Evolutionary conservation across 2,888 invertebrate species (phyloP).

Genomic region (Eumerus sabulonum): DNA sequence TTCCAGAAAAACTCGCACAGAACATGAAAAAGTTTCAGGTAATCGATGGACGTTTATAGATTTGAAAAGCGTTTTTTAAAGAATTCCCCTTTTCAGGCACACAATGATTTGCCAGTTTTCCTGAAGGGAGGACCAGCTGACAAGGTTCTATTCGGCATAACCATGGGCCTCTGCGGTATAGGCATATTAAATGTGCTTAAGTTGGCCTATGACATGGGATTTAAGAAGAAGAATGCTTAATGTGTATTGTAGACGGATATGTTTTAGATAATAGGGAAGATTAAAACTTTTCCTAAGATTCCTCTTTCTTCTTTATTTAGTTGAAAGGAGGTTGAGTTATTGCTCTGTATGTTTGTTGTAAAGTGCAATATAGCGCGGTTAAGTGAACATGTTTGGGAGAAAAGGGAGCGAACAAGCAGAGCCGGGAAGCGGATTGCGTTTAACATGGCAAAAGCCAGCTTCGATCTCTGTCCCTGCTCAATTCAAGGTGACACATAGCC

Average conservation of each 20-base stretch:
- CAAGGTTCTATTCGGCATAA: conserved; percentile 76
- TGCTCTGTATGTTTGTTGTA: no score
- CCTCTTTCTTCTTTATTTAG: no score
- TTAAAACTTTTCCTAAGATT: no score
- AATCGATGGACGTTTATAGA: not conserved
- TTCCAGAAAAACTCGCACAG: conserved; percentile 75
- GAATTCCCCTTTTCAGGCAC: conserved; percentile 62
- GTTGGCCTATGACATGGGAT: conserved; percentile 76
- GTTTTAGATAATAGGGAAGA: not conserved
- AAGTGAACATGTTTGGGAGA: no score
- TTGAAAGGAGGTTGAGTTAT: no score
- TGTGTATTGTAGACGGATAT: not conserved
- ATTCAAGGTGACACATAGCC: no score
- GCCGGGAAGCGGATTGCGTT: no score
- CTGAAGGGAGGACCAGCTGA: conserved; percentile 78
- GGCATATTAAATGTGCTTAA: conserved; percentile 74
- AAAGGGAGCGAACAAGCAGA: no score
- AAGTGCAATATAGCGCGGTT: no score
- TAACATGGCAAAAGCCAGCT: no score
- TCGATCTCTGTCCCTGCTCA: no score
- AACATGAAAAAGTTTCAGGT: conserved; percentile 78
- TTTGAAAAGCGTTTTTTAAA: not conserved
- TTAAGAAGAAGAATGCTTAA: conserved; percentile 74
- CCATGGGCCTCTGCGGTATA: conserved; percentile 76
- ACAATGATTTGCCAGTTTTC: conserved; percentile 76